Base-by-base conservation (phyloP, 2,113 vertebrate genomes). In the Pelodiscus sinensis region DNA sequence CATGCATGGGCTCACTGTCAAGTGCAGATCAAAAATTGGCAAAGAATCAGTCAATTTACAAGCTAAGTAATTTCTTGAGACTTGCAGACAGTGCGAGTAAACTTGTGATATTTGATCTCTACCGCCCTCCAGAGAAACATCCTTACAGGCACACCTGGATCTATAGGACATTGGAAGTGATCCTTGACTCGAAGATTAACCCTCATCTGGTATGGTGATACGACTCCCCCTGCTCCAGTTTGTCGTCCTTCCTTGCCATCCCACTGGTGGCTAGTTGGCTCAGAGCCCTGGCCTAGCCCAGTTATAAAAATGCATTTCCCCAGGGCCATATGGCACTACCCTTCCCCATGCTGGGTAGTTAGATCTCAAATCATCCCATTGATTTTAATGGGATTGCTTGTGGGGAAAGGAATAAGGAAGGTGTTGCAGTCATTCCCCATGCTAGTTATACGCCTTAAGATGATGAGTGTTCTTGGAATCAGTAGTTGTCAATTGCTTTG, bases 91-190 rank as follows among this genome's bases (percentile, higher is more conserved):
- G 54, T 13, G 97, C 97, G 51, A 92, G 97, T 51, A 98, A 97
- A 86, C 81, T 98, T 9, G 98, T 99, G 77, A 97, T 99, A 91
- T 99, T 99, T 90, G 99, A 99, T 95, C 98, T 99, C 92, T 98
- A 97, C 93, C 97, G 97, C 57, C 99, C 99, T n/a, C 98, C 98
- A 18, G 86, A 82, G 19, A 97, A 96, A 24, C 99, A 99, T 60
- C 99, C 99, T 2, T 98, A 98, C 97, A 97, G 97, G 52, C 88
- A 98, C 56, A 95, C 84, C 0, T 99, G 98, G 98, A 96, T 99
- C 94, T 97, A 97, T 78, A 96, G 94, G 93, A 98, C 98, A 1
- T 94, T 99, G 87, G 97, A 98, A 24, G 98, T 98, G 91, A 95
- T 99, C 68, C 96, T 96, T 0, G 97, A 98, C 84, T 94, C 97